A percentile compares a stretch with the other conserved stretches of the same genome.
Conservation (phyloP, 2,113 vertebrate species). For the Atherinomorus stipes region DNA sequence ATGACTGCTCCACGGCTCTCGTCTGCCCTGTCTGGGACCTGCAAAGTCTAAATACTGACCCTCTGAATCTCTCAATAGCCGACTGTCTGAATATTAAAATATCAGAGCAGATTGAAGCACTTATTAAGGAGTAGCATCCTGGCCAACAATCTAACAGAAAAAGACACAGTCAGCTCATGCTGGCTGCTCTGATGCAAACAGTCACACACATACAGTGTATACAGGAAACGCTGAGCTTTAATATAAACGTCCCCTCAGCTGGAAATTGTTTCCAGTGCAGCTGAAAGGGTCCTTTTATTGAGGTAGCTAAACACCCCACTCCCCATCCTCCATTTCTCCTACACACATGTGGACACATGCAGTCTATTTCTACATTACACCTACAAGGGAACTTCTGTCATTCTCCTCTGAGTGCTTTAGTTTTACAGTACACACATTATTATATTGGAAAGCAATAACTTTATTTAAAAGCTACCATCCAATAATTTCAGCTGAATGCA, state of each 20-base stretch:
- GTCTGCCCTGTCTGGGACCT: constrained; percentile 38
- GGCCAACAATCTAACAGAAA: constrained; percentile 40
- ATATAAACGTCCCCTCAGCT: constrained; percentile 74
- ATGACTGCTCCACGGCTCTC: constrained; percentile 39
- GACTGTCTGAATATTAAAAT: constrained; percentile 25
- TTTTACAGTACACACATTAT: constrained; percentile 13
- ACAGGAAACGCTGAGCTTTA: constrained; percentile 55
- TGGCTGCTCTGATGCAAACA: constrained; percentile 15
- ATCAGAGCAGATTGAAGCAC: constrained; percentile 40
- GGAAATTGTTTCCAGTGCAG: constrained; percentile 80
- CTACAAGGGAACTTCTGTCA: not conserved
- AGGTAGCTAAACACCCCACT: constrained; percentile 64
- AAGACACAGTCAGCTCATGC: constrained; percentile 36
- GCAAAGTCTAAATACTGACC: constrained; percentile 33
- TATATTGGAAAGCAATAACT: constrained; percentile 2
- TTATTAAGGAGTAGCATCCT: constrained; percentile 44
- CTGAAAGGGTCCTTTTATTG: constrained; percentile 82
- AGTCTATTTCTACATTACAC: constrained; percentile 19
- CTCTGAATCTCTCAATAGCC: constrained; percentile 38
- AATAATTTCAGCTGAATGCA: constrained; percentile 13
- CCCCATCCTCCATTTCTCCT: constrained; percentile 23
- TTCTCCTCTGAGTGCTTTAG: constrained; percentile 12
- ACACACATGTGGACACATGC: constrained; percentile 9
- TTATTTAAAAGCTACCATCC: not conserved
- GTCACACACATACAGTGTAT: constrained; percentile 18